Percentiles rank a stretch among this genome's conserved stretches.
Conservation (phyloP, 2,888 invertebrate species). For the Octonoba sinensis region DNA sequence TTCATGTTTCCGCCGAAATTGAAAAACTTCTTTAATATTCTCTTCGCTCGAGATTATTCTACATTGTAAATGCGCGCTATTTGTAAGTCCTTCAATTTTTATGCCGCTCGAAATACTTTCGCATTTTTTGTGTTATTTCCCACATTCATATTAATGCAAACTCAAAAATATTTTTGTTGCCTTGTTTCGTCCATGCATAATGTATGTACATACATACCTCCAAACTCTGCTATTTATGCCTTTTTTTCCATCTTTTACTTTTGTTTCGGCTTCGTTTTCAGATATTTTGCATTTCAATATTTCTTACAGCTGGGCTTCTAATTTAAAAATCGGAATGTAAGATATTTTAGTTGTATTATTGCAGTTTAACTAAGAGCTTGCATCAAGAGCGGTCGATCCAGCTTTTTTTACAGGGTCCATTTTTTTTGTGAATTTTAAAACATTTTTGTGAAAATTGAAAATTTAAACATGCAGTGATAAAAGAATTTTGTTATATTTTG, state of each 20-base stretch:
- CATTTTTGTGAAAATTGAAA: too few species aligned
- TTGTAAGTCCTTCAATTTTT: conserved; percentile 28
- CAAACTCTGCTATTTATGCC: neutral
- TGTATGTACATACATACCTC: conserved; percentile 30
- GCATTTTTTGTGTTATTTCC: conserved; percentile 37
- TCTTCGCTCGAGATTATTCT: neutral
- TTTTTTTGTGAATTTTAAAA: too few species aligned
- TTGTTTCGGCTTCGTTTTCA: conserved; percentile 19
- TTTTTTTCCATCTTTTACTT: conserved; percentile 18
- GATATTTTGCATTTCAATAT: conserved; percentile 24
- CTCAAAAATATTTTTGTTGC: conserved; percentile 12
- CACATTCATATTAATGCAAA: conserved; percentile 39
- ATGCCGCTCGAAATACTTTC: conserved; percentile 10
- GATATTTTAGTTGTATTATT: too few species aligned
- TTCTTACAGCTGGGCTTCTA: neutral
- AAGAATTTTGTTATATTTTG: too few species aligned
- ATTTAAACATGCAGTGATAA: too few species aligned
- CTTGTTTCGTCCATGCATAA: conserved; percentile 39
- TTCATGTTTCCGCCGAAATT: too few species aligned
- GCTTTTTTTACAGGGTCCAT: too few species aligned
- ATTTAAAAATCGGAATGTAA: too few species aligned
- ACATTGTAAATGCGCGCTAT: neutral
- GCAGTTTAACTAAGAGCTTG: too few species aligned
- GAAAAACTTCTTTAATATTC: neutral
- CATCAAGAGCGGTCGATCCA: too few species aligned